A percentile compares a stretch with the other conserved stretches of the same genome.
phyloP scores from a whole-genome alignment of 2,113 vertebrate genomes.

The Corydoras sp. region DNA sequence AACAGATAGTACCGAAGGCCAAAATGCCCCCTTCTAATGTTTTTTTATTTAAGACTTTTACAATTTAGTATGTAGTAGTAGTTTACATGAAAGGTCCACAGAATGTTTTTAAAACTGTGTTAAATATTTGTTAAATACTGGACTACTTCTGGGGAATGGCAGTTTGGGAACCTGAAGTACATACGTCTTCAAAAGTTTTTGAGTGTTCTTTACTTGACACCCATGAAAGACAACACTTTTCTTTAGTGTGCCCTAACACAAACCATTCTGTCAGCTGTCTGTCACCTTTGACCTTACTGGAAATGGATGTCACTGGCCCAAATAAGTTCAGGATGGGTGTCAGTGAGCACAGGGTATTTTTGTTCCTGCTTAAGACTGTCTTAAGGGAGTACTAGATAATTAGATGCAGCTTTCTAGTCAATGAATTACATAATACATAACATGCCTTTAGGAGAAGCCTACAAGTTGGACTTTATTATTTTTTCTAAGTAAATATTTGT shows the following conservation, averaged over 20 bases:
- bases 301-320: conserved; percentile 42
- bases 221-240: conserved; percentile 42
- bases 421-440: neutral
- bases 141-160: no score
- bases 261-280: conserved; percentile 42
- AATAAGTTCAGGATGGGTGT: conserved; percentile 37
- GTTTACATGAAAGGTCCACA: neutral
- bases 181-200: conserved; percentile 14
- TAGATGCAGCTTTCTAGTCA: conserved; percentile 4
- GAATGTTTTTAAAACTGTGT: neutral
- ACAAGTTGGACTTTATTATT: neutral
- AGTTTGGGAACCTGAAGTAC: neutral
- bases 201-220: conserved; percentile 1
- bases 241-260: conserved; percentile 33
- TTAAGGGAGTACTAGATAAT: conserved; percentile 9
- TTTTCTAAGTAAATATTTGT: neutral
- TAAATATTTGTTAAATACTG: neutral
- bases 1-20: no score
- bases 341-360: conserved; percentile 29
- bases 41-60: no score
- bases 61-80: no score
- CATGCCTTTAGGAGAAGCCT: neutral
- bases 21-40: no score
- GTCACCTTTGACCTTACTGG: conserved; percentile 37
- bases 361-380: conserved; percentile 17